Evolutionary conservation across 2,888 invertebrate genomes (phyloP).

Genomic region (Diaperis boleti): DNA sequence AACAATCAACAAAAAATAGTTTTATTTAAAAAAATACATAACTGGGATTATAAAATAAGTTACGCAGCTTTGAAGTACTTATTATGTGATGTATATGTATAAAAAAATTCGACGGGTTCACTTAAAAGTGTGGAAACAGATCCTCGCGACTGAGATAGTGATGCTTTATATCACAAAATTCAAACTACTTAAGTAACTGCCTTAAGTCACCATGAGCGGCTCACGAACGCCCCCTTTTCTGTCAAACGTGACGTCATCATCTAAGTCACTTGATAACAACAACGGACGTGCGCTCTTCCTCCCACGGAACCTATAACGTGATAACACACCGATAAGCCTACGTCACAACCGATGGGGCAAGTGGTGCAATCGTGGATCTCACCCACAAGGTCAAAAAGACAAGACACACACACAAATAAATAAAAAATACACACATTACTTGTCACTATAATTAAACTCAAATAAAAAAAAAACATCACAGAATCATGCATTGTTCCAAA

Average conservation of each 20-base stretch:
- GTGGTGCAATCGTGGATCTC: too few relatives aligned
- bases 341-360: neutral
- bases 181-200: too few relatives aligned
- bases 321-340: conserved; percentile 26
- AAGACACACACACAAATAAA: conserved; percentile 35
- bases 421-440: conserved; percentile 42
- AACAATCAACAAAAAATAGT: too few relatives aligned
- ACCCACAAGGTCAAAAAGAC: neutral
- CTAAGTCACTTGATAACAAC: conserved; percentile 62
- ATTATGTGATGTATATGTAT: too few relatives aligned
- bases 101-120: too few relatives aligned
- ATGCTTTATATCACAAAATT: conserved; percentile 24
- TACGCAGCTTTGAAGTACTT: too few relatives aligned
- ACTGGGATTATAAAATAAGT: too few relatives aligned
- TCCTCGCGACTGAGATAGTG: too few relatives aligned
- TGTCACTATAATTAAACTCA: conserved; percentile 19
- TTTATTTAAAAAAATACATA: too few relatives aligned
- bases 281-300: conserved; percentile 64
- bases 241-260: conserved; percentile 60
- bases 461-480: conserved; percentile 31
- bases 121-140: too few relatives aligned
- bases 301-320: conserved; percentile 63
- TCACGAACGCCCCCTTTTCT: conserved; percentile 33
- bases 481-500: conserved; percentile 18
- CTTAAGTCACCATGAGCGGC: conserved; percentile 28